These are phyloP conservation scores for cat (Felis catus) DNA, from an alignment of 2,113 vertebrate genomes.

Conservation along the genomic window DNA sequence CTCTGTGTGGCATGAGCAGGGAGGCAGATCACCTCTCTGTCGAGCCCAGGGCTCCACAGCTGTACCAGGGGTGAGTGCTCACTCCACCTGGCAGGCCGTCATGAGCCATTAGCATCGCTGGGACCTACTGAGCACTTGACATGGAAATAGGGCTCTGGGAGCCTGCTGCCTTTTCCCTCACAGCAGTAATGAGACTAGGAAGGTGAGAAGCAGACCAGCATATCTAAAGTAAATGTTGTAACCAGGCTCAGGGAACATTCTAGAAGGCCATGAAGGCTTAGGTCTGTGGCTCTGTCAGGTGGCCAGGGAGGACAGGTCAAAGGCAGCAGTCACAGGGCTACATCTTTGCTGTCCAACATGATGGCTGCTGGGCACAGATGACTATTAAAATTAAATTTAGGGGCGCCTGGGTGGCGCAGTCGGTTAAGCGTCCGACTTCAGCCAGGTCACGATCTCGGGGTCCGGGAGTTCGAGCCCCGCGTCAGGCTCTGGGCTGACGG, in stretches of 20 bases:
- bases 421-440: too few relatives aligned
- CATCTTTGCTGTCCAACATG: neutral
- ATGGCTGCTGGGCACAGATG: neutral
- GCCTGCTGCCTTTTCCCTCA: neutral
- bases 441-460: too few relatives aligned
- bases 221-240: neutral
- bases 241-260: neutral
- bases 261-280: neutral
- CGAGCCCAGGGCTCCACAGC: neutral
- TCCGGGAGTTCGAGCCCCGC: too few relatives aligned
- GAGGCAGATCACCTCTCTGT: neutral
- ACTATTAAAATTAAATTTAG: neutral
- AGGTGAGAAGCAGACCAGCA: neutral
- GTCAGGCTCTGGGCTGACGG: too few relatives aligned
- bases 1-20: neutral
- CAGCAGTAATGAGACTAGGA: too few relatives aligned
- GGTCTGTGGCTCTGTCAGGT: neutral
- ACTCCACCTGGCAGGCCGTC: rapidly evolving
- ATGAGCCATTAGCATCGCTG: neutral
- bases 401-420: too few relatives aligned
- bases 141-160: neutral
- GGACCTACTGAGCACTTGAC: neutral
- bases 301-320: neutral
- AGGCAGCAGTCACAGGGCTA: neutral
- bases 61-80: neutral